phyloP scores from a whole-genome alignment of 2,113 vertebrate species.

The Arenaria interpres region DNA sequence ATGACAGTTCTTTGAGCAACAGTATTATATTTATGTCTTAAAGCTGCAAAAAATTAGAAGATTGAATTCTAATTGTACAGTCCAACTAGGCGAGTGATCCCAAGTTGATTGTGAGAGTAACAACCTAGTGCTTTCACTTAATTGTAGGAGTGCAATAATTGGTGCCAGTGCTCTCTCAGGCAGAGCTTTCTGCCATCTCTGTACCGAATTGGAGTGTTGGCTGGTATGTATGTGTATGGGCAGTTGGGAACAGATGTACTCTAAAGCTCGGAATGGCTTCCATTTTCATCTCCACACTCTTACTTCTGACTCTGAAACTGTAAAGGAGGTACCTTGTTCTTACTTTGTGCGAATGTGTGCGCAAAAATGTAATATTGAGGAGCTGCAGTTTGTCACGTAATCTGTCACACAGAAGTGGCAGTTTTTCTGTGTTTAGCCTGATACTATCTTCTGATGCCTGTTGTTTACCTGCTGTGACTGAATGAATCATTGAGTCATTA shows the following conservation, averaged over 20 bases:
- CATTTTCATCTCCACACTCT: neutral
- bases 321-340: neutral
- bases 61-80: neutral
- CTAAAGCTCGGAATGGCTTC: neutral
- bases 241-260: neutral
- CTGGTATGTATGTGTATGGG: neutral
- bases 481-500: neutral
- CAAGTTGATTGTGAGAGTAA: neutral
- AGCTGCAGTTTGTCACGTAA: neutral
- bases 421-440: neutral
- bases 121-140: neutral
- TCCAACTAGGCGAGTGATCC: fast-evolving
- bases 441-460: neutral
- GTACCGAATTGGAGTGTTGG: neutral
- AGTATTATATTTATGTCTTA: neutral
- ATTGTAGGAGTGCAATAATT: neutral
- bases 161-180: neutral
- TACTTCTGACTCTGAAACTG: neutral
- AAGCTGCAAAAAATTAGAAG: constrained; percentile 1
- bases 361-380: neutral
- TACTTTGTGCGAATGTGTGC: fast-evolving
- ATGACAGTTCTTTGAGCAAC: neutral
- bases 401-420: neutral
- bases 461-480: neutral
- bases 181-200: neutral